Base-by-base conservation (phyloP, 2,113 vertebrate species). In the Alethe castanea region DNA sequence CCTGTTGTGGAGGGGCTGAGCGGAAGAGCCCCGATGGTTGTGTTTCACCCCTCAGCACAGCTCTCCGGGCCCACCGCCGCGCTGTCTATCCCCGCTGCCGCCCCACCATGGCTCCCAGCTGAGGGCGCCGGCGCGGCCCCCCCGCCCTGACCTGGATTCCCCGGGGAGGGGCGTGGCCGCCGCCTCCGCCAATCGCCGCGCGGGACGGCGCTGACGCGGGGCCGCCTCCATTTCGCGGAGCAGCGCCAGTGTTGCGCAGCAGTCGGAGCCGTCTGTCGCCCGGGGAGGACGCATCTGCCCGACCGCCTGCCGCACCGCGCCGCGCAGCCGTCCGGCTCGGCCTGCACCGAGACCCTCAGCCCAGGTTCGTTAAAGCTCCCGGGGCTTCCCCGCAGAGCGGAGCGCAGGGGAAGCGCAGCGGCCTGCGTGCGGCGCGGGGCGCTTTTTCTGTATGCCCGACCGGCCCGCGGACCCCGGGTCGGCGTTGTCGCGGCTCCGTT, bases 31-130 rank as follows among this genome's bases (percentile, higher is more conserved):
- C 8, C 1, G 3, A 3, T 0, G 11, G 9, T 0, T 19, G 36
- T 0, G 1, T 14, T 29, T 2, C 17, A 9, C 12, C 25, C 2
- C 4, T 5, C 31, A 3, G 9, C 19, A 11, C 40, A 7, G 80
- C 28, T 5, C 3, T 20, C 14, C 7, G 0, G 12, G 17, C 17
- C 61, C 0, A 6, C 0, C 1, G 4, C 12, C 11, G 1, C 1
- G 2, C 0, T 1, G n/a, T 31, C 59, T 23, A 29, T 0, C 28
- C 4, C 20, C 0, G 4, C 17, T 1, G 33, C 50, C 35, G 28
- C 26, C 50, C 19, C 81, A 86, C 62, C 24, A 74, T 36, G 81
- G 77, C 84, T 62, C 4, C 89, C 38, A 1, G 2, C 0, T 2
- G 24, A 18, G n/a, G 38, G 16, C 31, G 9, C 1, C 3, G 11